A percentile compares a stretch with the other conserved stretches of the same genome.
phyloP scores from a whole-genome alignment of 2,888 invertebrate species.

The Mermis nigrescens region DNA sequence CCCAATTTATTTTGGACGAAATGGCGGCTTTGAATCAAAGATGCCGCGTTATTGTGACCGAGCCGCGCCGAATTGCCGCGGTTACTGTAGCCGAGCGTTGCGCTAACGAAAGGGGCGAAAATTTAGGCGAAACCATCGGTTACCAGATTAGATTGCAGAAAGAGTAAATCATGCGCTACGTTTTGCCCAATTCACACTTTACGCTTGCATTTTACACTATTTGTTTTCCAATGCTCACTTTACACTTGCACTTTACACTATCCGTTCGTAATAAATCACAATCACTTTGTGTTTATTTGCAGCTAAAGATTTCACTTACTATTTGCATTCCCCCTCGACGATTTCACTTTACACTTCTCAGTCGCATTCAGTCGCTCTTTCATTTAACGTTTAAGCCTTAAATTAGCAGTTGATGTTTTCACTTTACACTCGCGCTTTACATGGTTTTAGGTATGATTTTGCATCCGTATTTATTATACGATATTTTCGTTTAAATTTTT shows the following conservation, averaged over 20 bases:
- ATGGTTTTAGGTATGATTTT: no score
- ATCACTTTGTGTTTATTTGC: no score
- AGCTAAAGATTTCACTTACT: no score
- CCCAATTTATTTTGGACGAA: conserved; percentile 71
- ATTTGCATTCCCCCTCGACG: no score
- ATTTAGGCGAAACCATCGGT: conserved; percentile 56
- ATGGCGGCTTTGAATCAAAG: conserved; percentile 42
- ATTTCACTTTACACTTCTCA: no score
- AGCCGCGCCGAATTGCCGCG: conserved; percentile 70
- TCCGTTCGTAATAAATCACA: no score
- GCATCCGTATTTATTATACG: no score
- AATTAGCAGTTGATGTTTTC: conserved; percentile 1
- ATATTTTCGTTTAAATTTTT: no score
- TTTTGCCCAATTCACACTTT: neutral
- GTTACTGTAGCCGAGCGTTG: conserved; percentile 73
- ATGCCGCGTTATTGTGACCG: conserved; percentile 72
- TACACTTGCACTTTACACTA: no score
- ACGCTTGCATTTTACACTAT: no score
- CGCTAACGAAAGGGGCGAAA: conserved; percentile 63
- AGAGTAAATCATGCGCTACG: conserved; percentile 33
- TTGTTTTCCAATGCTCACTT: no score
- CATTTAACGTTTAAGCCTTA: neutral
- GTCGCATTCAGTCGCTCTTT: neutral
- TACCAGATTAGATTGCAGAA: conserved; percentile 80
- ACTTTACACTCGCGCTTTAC: no score